Evolutionary conservation across 2,888 invertebrate genomes (phyloP).

Genomic region (Ashinkailepas kermadecensis): DNA sequence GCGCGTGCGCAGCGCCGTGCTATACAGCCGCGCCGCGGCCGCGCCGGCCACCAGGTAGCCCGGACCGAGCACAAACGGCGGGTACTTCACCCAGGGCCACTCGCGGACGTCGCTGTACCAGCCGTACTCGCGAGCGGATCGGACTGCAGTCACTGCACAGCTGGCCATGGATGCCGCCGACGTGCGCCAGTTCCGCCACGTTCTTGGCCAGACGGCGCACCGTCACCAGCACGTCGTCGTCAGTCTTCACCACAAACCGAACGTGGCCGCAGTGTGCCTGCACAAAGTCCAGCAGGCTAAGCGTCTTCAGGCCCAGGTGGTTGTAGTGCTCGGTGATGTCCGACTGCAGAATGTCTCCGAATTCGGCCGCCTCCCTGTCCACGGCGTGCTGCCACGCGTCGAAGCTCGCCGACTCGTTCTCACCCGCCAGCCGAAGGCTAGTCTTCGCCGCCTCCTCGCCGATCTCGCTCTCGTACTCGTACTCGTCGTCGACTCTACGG

Average conservation of each 20-base stretch:
- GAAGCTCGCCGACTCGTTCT: background rate
- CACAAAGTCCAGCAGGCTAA: background rate
- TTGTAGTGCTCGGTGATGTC: background rate
- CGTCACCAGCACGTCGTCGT: background rate
- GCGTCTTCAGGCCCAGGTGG: conserved; percentile 2
- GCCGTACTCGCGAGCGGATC: background rate
- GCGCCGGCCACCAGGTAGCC: background rate
- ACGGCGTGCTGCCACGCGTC: background rate
- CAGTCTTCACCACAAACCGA: background rate
- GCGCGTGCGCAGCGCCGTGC: background rate
- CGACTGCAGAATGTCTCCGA: background rate
- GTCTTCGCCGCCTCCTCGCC: background rate
- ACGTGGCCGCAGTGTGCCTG: background rate
- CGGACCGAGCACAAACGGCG: background rate
- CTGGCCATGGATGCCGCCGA: background rate
- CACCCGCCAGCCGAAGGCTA: background rate
- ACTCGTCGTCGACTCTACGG: background rate
- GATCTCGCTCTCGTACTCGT: background rate
- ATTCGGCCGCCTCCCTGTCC: background rate
- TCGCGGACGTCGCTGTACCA: background rate
- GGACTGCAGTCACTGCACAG: background rate
- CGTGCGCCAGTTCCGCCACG: background rate
- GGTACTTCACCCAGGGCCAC: background rate
- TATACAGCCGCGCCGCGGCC: background rate
- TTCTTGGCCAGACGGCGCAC: background rate